Conservation (phyloP, 2,888 invertebrate species). For the Polymixis flavicincta region DNA sequence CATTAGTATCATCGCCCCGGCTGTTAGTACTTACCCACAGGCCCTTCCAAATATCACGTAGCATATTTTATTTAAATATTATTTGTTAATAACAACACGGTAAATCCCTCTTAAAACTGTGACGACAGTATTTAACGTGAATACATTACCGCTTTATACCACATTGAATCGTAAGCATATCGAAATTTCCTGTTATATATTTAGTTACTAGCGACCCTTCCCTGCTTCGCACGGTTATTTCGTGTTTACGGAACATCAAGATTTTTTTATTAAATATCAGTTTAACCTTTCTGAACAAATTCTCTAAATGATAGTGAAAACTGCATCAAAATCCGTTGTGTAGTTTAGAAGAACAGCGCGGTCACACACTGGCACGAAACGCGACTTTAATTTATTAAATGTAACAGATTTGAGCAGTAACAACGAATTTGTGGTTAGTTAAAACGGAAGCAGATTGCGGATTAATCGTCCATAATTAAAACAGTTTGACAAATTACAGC, state of each 20-base stretch:
- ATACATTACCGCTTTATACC: background rate
- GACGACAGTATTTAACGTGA: background rate
- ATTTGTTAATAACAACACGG: background rate
- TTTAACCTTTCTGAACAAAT: background rate
- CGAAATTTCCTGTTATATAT: slow-evolving; percentile 16
- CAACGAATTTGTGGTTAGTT: slow-evolving; percentile 7
- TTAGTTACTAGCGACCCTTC: background rate
- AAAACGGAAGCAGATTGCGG: background rate
- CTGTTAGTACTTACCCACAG: no score
- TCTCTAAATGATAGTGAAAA: background rate
- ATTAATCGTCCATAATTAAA: slow-evolving; percentile 10
- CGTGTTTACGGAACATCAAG: background rate
- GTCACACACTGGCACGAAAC: background rate
- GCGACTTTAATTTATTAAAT: background rate
- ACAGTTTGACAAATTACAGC: slow-evolving; percentile 20
- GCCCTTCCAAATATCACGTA: background rate
- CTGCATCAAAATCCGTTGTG: background rate
- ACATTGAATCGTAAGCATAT: no score
- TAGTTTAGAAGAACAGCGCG: background rate
- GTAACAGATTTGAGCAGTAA: background rate
- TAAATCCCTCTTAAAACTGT: slow-evolving; percentile 7
- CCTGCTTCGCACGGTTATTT: background rate
- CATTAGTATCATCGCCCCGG: no score
- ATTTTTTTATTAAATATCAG: background rate
- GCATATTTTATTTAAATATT: background rate